Percentiles rank a stretch among this genome's conserved stretches.
Evolutionary conservation across 1,140 invertebrate genomes (phyloP).

Genomic region (Atopsyche davidsoni): DNA sequence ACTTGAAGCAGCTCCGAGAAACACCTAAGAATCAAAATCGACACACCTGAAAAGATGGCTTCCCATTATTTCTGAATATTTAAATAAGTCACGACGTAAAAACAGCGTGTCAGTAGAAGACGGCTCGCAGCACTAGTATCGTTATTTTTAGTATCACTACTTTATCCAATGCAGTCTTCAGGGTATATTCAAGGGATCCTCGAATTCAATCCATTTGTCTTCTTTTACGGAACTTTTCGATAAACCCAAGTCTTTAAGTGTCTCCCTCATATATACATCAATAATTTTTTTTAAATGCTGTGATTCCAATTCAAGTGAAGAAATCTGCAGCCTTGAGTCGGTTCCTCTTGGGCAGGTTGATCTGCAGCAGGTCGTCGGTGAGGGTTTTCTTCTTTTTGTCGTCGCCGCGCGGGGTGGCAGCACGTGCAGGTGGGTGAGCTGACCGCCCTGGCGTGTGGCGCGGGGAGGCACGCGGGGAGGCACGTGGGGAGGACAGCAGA

Average conservation of each 20-base stretch:
- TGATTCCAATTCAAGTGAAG: constrained; percentile 38
- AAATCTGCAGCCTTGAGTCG: constrained; percentile 60
- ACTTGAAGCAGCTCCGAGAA: no score
- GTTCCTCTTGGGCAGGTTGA: constrained; percentile 56
- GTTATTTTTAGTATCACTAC: no score
- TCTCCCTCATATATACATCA: neutral
- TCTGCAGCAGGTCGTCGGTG: constrained; percentile 72
- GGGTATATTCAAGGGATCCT: neutral
- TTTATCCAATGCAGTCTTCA: neutral
- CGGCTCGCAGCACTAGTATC: no score
- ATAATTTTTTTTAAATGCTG: neutral
- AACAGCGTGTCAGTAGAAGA: no score
- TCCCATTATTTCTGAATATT: no score
- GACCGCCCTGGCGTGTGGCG: constrained; percentile 41
- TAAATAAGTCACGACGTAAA: no score
- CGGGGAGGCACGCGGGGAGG: constrained; percentile 37
- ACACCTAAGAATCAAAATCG: no score
- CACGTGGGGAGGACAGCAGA: constrained; percentile 41
- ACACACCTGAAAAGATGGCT: no score
- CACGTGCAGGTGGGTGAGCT: constrained; percentile 36
- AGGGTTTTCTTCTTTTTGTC: constrained; percentile 46
- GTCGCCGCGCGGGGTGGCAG: constrained; percentile 27
- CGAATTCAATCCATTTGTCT: neutral
- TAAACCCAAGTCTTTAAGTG: neutral
- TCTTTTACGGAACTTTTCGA: neutral